Conservation (phyloP, 2,113 vertebrate species). For the Crotalus tigris region DNA sequence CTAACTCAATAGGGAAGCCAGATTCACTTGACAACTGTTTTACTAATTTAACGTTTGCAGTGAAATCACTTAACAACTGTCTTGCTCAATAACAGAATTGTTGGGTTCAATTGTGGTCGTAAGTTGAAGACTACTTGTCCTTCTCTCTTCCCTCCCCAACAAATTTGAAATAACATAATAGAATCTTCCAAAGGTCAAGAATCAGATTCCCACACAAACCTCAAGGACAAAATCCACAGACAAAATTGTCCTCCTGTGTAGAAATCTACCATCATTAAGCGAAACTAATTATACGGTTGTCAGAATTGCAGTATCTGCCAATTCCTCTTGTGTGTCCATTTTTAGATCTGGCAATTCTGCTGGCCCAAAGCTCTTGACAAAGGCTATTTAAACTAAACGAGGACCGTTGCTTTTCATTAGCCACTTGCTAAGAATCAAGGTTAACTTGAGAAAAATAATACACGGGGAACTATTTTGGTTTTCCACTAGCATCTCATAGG, state of each 20-base stretch:
- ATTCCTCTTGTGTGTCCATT: background rate
- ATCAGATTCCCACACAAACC: slow-evolving; percentile 36
- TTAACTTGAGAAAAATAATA: background rate
- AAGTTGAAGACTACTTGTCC: slow-evolving; percentile 24
- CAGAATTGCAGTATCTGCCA: background rate
- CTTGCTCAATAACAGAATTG: background rate
- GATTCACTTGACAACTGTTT: background rate
- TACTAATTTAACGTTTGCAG: background rate
- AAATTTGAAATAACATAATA: slow-evolving; percentile 80
- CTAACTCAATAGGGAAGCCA: background rate
- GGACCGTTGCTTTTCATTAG: background rate
- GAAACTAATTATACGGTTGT: background rate
- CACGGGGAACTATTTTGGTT: background rate
- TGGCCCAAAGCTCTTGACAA: background rate
- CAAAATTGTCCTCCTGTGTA: slow-evolving; percentile 76
- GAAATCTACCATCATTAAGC: background rate
- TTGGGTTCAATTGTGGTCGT: no score
- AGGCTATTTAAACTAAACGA: background rate
- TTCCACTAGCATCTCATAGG: background rate
- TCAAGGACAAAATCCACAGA: slow-evolving; percentile 75
- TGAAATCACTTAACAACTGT: background rate
- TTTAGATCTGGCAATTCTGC: background rate
- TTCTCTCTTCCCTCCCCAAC: slow-evolving; percentile 74
- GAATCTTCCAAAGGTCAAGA: slow-evolving; percentile 61
- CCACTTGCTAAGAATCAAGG: background rate